These are phyloP conservation scores for Stichopus chloronotus DNA, from an alignment of 35 echinoderm and acorn worm genomes.

Conservation along the genomic window DNA sequence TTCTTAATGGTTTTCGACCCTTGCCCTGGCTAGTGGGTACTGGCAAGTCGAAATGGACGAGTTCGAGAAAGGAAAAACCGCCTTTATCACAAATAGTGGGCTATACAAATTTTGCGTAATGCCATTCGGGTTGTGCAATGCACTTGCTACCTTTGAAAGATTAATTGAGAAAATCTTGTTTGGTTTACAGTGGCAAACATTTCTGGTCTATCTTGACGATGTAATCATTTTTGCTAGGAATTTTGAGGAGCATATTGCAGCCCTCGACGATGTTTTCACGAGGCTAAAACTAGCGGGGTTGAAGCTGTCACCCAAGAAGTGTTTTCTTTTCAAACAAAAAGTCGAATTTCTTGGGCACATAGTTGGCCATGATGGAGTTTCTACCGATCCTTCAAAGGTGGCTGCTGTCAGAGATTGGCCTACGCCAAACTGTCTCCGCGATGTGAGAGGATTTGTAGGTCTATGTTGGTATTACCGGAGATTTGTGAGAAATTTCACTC, in stretches of 20 bases:
- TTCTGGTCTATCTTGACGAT: neutral
- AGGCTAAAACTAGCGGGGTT: too few relatives aligned
- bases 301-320: too few relatives aligned
- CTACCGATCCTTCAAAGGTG: too few relatives aligned
- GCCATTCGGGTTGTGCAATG: too few relatives aligned
- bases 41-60: constrained; percentile 64
- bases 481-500: constrained; percentile 13
- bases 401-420: constrained; percentile 37
- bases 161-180: neutral
- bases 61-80: constrained; percentile 46
- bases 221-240: neutral
- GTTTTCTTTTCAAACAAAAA: too few relatives aligned
- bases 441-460: constrained; percentile 27
- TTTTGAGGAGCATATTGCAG: constrained; percentile 28
- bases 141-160: neutral
- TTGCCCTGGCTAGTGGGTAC: constrained; percentile 69
- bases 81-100: constrained; percentile 18
- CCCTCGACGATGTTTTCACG: too few relatives aligned
- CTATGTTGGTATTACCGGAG: constrained; percentile 30
- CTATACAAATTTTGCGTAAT: constrained; percentile 31
- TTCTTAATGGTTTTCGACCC: constrained; percentile 48
- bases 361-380: too few relatives aligned
- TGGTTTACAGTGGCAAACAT: constrained; percentile 1
- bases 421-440: constrained; percentile 1
- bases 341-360: constrained; percentile 20